Conservation (phyloP, 1,140 invertebrate species). For the Magallana gigas region DNA sequence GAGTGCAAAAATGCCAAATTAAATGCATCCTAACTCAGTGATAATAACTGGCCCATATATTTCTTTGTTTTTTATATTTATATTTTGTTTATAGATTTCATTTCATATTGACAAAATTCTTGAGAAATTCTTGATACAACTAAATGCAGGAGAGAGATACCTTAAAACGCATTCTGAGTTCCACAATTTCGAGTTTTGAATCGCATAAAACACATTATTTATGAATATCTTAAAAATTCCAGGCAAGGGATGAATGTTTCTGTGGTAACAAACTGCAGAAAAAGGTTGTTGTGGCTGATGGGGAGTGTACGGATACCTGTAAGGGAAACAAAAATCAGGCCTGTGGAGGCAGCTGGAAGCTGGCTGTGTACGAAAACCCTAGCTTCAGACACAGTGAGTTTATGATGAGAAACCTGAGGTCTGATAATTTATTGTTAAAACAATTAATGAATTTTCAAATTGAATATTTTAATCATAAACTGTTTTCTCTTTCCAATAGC, state of each 20-base stretch:
- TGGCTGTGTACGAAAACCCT: slow-evolving; percentile 6
- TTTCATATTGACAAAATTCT: too few species aligned
- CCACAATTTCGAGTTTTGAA: too few species aligned
- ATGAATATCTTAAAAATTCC: not conserved
- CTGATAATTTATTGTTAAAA: not conserved
- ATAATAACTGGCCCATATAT: too few species aligned
- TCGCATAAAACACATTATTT: too few species aligned
- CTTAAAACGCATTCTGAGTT: too few species aligned
- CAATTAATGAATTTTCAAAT: not conserved
- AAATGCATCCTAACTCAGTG: too few species aligned
- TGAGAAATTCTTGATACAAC: too few species aligned
- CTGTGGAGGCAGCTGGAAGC: not conserved
- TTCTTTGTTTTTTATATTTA: too few species aligned
- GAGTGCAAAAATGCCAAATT: too few species aligned
- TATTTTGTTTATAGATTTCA: too few species aligned
- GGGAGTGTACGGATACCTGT: not conserved
- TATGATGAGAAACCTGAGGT: not conserved
- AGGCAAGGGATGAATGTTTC: slow-evolving; percentile 1
- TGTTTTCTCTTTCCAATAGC: not conserved
- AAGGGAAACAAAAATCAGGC: slow-evolving; percentile 7
- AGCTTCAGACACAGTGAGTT: not conserved
- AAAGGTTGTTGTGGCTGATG: not conserved
- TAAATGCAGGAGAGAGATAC: too few species aligned
- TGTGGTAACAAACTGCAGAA: not conserved
- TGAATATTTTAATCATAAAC: not conserved